A percentile compares a stretch with the other conserved stretches of the same genome.
phyloP scores from a whole-genome alignment of 1,140 invertebrate genomes.

The Microplitis demolitor region DNA sequence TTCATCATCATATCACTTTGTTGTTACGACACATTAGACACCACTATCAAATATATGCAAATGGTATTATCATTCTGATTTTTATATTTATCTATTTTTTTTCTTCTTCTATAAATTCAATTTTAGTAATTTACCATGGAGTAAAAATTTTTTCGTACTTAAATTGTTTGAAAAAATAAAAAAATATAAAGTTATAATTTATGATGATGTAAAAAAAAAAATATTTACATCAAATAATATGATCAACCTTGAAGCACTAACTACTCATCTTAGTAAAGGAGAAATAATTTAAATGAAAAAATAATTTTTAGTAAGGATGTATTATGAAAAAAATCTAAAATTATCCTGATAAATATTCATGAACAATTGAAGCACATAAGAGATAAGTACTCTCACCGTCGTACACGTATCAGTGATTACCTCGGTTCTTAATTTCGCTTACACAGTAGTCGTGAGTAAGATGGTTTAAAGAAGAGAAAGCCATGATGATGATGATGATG shows the following conservation, averaged over 20 bases:
- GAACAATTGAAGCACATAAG: constrained; percentile 3
- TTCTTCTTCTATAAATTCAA: neutral
- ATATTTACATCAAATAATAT: too few species aligned
- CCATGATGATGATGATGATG: neutral
- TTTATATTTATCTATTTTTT: neutral
- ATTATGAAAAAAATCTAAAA: neutral
- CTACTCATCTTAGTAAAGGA: too few species aligned
- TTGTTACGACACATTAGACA: constrained; percentile 36
- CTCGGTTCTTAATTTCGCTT: constrained; percentile 7
- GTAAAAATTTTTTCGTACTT: too few species aligned
- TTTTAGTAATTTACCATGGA: too few species aligned
- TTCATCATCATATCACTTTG: constrained; percentile 52
- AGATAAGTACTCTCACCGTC: neutral
- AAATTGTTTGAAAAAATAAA: too few species aligned
- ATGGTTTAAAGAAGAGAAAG: neutral
- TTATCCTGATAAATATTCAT: constrained; percentile 6
- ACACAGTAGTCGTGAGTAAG: neutral
- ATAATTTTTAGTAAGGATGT: neutral
- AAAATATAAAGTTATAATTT: too few species aligned
- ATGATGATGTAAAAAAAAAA: neutral
- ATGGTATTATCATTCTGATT: neutral
- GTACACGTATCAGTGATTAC: neutral
- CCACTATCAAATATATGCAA: constrained; percentile 22
- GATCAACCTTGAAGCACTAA: too few species aligned
- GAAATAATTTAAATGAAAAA: neutral